These are phyloP conservation scores for Parus major DNA, from an alignment of 2,113 vertebrate species.

Conservation along the genomic window DNA sequence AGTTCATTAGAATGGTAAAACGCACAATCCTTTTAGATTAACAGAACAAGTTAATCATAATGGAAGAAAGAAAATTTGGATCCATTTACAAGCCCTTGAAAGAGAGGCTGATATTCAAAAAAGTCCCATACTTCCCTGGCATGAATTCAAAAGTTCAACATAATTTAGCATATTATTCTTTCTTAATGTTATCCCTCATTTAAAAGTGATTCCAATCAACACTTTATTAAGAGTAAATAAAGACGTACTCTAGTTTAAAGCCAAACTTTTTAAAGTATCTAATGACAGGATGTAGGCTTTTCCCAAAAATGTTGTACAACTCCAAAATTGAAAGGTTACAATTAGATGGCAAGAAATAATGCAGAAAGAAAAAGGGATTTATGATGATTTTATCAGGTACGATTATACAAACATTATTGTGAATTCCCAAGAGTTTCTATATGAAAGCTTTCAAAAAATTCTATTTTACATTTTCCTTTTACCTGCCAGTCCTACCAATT, in stretches of 20 bases:
- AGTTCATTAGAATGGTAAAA: slow-evolving; percentile 7
- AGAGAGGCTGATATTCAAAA: not conserved
- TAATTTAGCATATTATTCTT: not conserved
- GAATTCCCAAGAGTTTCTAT: not conserved
- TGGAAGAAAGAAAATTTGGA: not conserved
- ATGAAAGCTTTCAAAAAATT: not conserved
- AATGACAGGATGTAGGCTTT: not conserved
- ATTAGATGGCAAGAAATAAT: not conserved
- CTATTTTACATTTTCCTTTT: not conserved
- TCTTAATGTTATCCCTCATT: not conserved
- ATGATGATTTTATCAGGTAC: not conserved
- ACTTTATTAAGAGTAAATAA: not conserved
- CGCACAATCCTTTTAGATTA: not conserved
- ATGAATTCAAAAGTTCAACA: not conserved
- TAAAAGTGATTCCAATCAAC: not conserved
- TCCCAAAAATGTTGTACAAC: not conserved
- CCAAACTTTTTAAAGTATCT: not conserved
- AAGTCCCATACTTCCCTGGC: not conserved
- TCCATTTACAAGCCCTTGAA: not conserved
- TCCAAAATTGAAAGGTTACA: not conserved
- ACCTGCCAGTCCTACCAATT: not conserved
- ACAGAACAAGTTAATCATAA: not conserved
- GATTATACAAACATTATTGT: not conserved
- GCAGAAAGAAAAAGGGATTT: not conserved
- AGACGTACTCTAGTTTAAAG: not conserved